Conservation (phyloP, 1,140 invertebrate genomes). For the Nebria ingens region DNA sequence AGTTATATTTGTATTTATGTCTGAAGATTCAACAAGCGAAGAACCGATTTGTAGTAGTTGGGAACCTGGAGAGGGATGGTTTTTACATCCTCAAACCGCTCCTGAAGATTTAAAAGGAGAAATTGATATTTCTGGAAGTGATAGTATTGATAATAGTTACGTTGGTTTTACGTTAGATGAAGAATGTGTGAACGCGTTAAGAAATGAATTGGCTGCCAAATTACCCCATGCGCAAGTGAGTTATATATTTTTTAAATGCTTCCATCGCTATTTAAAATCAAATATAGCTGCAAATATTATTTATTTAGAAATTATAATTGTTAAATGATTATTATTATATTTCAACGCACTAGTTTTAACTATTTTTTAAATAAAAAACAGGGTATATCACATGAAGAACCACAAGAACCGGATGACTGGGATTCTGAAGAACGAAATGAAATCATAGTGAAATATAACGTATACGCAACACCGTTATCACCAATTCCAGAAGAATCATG, state of each 20-base stretch:
- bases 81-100: conserved; percentile 34
- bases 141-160: conserved; percentile 38
- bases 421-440: conserved; percentile 31
- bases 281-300: no score
- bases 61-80: conserved; percentile 35
- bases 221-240: conserved; percentile 53
- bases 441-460: conserved; percentile 41
- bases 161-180: conserved; percentile 53
- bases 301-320: no score
- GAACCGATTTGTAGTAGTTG: not conserved
- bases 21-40: no score
- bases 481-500: conserved; percentile 53
- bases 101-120: conserved; percentile 24
- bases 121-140: conserved; percentile 26
- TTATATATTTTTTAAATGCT: not conserved
- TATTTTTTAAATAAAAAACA: no score
- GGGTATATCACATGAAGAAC: conserved; percentile 23
- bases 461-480: conserved; percentile 45
- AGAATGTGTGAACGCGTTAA: conserved; percentile 55
- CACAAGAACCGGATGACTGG: conserved; percentile 29
- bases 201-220: conserved; percentile 59
- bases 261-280: no score
- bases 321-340: no score
- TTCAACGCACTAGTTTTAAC: no score
- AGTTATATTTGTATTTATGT: no score